Base-by-base conservation (phyloP, 92 coral and sea anemone species). In the Zoanthus sansibaricus region DNA sequence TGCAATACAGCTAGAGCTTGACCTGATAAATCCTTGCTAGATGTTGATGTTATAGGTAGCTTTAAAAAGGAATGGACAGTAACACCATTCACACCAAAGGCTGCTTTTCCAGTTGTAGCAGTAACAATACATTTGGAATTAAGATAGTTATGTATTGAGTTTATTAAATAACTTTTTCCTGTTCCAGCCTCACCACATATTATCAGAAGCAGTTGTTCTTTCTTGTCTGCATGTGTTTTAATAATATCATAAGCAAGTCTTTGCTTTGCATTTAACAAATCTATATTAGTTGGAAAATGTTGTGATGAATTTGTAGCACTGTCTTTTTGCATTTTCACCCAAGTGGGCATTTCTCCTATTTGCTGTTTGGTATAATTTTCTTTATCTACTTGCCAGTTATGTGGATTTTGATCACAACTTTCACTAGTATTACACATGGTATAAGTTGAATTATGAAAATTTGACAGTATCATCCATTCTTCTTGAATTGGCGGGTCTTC, bases 381-480 rank as follows among this genome's bases (percentile, higher is more conserved):
- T 31, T 67, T 47, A 56, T 86, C 86, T 79, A 78, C 52, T 31
- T 79, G 83, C 90, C 87, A 90, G 67, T 90, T 75, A 48, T 69
- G 71, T 42, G 75, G 44, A 71, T 42, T 71, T 71, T 71, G 46
- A 31, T 31, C 15, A 31, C 15, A 9, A 71, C 75, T 42, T 12
- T 71, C 75, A 71, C 75, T 71, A 71, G 75, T 42, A 71, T 25
- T 42, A 71, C 44, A 31, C 44, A 32, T 49, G 76, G 44, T 76
- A 68, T 66, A 74, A 44, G 78, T 86, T 67, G 84, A 76, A 72
- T 89, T 86, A 74, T 86, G 84, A 71, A 86, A 86, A 75, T 90
- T 76, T 71, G 93, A 90, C 47, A 90, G 88, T 66, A 90, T 86
- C 93, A 90, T 90, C 93, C 90, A 86, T 86, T 89, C 92, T 70